Base-by-base conservation (phyloP, 2,797 vertebrate species). In the Vipera ursinii region DNA sequence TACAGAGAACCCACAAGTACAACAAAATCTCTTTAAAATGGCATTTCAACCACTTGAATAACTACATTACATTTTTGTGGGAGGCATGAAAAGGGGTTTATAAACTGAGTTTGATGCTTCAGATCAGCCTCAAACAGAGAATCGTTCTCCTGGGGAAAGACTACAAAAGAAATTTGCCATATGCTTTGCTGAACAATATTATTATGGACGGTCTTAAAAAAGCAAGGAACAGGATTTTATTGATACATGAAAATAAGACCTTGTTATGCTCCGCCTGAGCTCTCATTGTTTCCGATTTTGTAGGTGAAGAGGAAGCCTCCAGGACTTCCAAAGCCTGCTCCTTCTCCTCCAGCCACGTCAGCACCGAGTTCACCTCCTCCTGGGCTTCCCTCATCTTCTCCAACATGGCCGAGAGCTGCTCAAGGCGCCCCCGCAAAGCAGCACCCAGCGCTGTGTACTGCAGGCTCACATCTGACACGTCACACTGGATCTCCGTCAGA, bases 251-350 rank as follows among this genome's bases (percentile, higher is more conserved):
- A 12, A 55, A 86, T 2, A 78, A 90, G 32, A 99, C 99, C 99
- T 99, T 99, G 97, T 99, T 99, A 97, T 99, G 98, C 94, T 98
- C 98, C 9, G 98, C 99, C 96, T 99, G 99, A 78, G 98, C 98
- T 55, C 97, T 98, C 59, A 99, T 97, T 0, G 97, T 98, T 96
- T 99, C 99, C 0, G 98, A 98, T 94, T 97, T 98, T 92, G 98
- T 98, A 89, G 99, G 98, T 0, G 99, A 99, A 82, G 96, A 96
- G 91, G 97, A 96, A 95, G 97, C 10, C 51, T 97, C 98, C 94
- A 97, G 96, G 97, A 98, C 91, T 51, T 97, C 97, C 94, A 99
- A 96, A 61, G 94, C 97, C 56, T 96, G 94, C 92, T 99, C 99
- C 95, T 98, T 98, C 1, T 98, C 98, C 22, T 98, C 97, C 95